phyloP scores from a whole-genome alignment of 2,797 vertebrate species.

The Takifugu ocellatus region DNA sequence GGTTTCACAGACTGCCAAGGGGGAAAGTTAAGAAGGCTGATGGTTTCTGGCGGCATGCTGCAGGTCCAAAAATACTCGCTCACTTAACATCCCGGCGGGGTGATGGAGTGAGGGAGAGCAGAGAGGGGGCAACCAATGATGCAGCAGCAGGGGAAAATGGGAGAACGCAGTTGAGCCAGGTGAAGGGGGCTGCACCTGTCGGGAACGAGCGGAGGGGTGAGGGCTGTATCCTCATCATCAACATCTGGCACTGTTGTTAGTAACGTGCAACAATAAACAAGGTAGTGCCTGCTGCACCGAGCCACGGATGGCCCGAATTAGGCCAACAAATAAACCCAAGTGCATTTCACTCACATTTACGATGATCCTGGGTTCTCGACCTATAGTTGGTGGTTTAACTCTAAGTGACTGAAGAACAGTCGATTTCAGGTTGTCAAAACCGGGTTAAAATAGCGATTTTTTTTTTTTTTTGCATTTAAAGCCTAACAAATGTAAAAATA shows the following conservation, averaged over 20 bases:
- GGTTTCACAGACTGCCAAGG: slow-evolving; percentile 54
- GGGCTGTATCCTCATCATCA: slow-evolving; percentile 50
- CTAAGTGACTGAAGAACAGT: slow-evolving; percentile 1
- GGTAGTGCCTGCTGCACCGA: slow-evolving; percentile 22
- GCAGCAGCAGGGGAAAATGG: too few relatives aligned
- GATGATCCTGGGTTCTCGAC: slow-evolving; percentile 24
- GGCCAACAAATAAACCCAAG: slow-evolving; percentile 48
- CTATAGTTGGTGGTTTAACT: slow-evolving; percentile 22
- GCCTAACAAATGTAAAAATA: too few relatives aligned
- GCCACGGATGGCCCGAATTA: slow-evolving; percentile 53
- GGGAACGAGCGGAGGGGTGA: slow-evolving; percentile 33
- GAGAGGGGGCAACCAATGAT: slow-evolving; percentile 17
- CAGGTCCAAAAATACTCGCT: slow-evolving; percentile 61
- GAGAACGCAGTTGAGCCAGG: too few relatives aligned
- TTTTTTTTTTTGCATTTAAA: too few relatives aligned
- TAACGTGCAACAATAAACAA: slow-evolving; percentile 70
- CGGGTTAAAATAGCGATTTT: too few relatives aligned
- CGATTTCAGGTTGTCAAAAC: too few relatives aligned
- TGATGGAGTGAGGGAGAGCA: slow-evolving; percentile 47
- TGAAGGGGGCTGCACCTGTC: slow-evolving; percentile 64
- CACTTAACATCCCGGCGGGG: slow-evolving; percentile 58
- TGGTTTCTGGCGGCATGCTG: slow-evolving; percentile 55
- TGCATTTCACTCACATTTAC: slow-evolving; percentile 35
- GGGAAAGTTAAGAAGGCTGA: slow-evolving; percentile 59
- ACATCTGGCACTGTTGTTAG: slow-evolving; percentile 71